Conservation (phyloP, 37 sponge, comb jelly and placozoan species). For the Halisarca cf. caerulea region DNA sequence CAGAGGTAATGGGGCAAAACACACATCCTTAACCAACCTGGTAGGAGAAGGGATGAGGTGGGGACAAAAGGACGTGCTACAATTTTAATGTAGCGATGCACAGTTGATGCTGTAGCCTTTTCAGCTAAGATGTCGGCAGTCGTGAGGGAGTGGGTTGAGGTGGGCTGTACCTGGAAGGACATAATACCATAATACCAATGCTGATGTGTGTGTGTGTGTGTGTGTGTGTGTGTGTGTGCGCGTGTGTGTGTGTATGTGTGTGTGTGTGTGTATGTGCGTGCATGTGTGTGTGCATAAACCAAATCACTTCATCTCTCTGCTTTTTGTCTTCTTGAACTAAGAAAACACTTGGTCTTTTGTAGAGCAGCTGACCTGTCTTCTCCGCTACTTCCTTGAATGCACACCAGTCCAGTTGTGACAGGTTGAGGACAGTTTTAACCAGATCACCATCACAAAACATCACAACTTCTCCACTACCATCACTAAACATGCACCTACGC, state of each 20-base stretch:
- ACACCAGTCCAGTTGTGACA: slow-evolving; percentile 7
- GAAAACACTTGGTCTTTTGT: not conserved
- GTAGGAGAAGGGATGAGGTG: not conserved
- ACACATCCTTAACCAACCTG: not conserved
- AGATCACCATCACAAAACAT: slow-evolving; percentile 9
- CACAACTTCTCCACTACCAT: not conserved
- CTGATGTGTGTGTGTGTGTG: not conserved
- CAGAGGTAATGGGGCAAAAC: no score
- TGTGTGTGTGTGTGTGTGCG: not conserved
- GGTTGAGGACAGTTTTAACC: slow-evolving; percentile 25
- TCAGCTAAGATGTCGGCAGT: not conserved
- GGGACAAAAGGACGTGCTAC: not conserved
- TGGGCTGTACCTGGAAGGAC: not conserved
- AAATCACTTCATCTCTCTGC: not conserved
- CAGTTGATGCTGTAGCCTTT: not conserved
- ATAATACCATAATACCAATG: not conserved
- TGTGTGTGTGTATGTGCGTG: not conserved
- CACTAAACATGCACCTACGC: slow-evolving; percentile 24
- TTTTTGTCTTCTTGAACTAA: not conserved
- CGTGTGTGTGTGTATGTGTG: not conserved
- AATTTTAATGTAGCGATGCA: not conserved
- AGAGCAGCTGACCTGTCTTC: not conserved
- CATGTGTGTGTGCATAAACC: not conserved
- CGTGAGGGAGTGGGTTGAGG: not conserved
- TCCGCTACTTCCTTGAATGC: not conserved